These are phyloP conservation scores for Phymanthus crucifer DNA, from an alignment of 92 coral and sea anemone species.

Conservation along the genomic window DNA sequence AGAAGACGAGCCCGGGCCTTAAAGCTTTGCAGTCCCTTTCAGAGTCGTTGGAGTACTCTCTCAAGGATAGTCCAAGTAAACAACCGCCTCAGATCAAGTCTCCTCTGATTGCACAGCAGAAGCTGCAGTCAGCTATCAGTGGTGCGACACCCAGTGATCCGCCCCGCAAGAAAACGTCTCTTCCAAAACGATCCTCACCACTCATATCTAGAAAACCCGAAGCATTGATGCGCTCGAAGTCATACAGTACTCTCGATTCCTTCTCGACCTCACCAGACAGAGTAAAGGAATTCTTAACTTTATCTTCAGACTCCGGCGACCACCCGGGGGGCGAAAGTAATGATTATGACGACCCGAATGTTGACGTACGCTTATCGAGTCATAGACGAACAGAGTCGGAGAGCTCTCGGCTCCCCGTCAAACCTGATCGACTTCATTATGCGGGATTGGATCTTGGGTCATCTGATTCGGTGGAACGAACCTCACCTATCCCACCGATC, in stretches of 20 bases:
- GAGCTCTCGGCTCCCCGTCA: slow-evolving; percentile 54
- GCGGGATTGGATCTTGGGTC: slow-evolving; percentile 34
- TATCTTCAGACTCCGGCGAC: slow-evolving; percentile 2
- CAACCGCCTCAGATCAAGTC: slow-evolving; percentile 84
- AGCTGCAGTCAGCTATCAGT: slow-evolving; percentile 70
- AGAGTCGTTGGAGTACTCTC: slow-evolving; percentile 57
- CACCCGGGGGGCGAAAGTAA: slow-evolving; percentile 15
- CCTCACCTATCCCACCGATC: slow-evolving; percentile 9
- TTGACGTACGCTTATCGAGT: neutral
- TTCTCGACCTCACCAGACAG: slow-evolving; percentile 41
- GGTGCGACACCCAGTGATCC: slow-evolving; percentile 29
- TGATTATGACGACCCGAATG: slow-evolving; percentile 16
- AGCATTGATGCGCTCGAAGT: slow-evolving; percentile 42
- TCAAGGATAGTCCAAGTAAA: slow-evolving; percentile 41
- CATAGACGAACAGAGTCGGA: slow-evolving; percentile 56
- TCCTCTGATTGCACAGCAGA: slow-evolving; percentile 69
- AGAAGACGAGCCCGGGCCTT: slow-evolving; percentile 37
- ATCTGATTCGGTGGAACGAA: slow-evolving; percentile 23
- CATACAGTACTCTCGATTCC: slow-evolving; percentile 23
- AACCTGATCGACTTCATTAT: slow-evolving; percentile 69
- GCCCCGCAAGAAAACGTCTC: slow-evolving; percentile 56
- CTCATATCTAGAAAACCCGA: slow-evolving; percentile 73
- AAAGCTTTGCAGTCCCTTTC: slow-evolving; percentile 53
- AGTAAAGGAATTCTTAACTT: slow-evolving; percentile 44
- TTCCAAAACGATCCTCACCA: slow-evolving; percentile 88